Conservation (phyloP, 2,797 vertebrate genomes). For the Garrulus glandarius region DNA sequence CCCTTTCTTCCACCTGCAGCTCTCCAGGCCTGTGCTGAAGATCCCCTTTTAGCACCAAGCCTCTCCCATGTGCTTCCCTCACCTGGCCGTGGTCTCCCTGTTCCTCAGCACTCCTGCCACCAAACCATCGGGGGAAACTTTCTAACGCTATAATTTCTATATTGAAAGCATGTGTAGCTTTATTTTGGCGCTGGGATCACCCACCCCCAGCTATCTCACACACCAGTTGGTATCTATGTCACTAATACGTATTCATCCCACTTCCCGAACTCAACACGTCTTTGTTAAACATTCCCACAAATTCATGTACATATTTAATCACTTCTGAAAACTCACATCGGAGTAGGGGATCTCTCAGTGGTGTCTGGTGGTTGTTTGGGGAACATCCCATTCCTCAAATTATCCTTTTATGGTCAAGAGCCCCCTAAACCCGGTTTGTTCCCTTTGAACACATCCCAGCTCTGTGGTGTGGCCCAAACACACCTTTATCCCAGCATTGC, state of each 20-base stretch:
- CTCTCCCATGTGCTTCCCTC: neutral
- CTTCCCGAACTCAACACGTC: neutral
- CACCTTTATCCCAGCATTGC: neutral
- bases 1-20: neutral
- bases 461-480: neutral
- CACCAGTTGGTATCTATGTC: neutral
- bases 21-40: neutral
- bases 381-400: neutral
- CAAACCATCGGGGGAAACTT: neutral
- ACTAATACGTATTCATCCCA: too few species aligned
- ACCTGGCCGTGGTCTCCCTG: neutral
- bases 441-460: too few species aligned
- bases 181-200: neutral
- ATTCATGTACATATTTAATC: neutral
- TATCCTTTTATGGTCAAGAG: neutral
- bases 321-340: neutral
- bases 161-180: neutral
- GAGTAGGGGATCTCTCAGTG: neutral
- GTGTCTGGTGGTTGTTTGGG: neutral
- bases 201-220: neutral
- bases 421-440: neutral
- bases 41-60: neutral
- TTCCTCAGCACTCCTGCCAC: neutral
- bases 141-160: too few species aligned
- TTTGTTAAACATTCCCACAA: neutral